Base-by-base conservation (phyloP, 1,140 invertebrate species). In the Phthorimaea operculella region DNA sequence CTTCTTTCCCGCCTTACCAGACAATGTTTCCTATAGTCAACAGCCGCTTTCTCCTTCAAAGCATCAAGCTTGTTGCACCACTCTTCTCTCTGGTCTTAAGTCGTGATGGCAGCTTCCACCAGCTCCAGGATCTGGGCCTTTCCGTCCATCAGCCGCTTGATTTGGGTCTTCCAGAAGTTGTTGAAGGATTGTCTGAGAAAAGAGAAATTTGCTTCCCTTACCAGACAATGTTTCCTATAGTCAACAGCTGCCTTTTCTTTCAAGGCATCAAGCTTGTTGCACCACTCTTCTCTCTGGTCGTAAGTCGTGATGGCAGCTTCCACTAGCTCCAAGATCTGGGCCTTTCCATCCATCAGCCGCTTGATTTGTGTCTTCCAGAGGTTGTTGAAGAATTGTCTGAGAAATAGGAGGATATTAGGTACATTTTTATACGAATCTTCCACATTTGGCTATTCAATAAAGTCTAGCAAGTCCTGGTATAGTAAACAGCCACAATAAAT, bases 281-380 rank as follows among this genome's bases (percentile, higher is more conserved):
- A 92, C 65, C 93, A 90, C 69, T 96, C 94, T 75, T 96, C 94
- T 2, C 95, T 87, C 73, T 94, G 92, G 85, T 96, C 94, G 74
- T 95, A 96, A 0, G 94, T 91, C 33, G 92, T 79, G 5, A 93
- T 96, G 0, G 94, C 93, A 68, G 94, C 91, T 62, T 96, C 94
- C 51, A 96, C 93, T 14, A 95, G 83, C 63, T 96, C 93, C 62
- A 92, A 88, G 66, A 95, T 94, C 54, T 92, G 87, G 44, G 90
- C 89, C 63, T 94, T 94, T 6, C 92, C 91, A 17, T 88, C 86
- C 63, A 90, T 89, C 15, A 96, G 83, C 53, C 92, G 89, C 11
- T 89, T 89, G n/a, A 93, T 87, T 56, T 95, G 87, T 65, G 90
- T 90, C 60, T 90, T 89, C 89, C 93, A 94, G 36, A 93, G 83